Conservation (phyloP, 2,888 invertebrate genomes). For the Netelia inedita region DNA sequence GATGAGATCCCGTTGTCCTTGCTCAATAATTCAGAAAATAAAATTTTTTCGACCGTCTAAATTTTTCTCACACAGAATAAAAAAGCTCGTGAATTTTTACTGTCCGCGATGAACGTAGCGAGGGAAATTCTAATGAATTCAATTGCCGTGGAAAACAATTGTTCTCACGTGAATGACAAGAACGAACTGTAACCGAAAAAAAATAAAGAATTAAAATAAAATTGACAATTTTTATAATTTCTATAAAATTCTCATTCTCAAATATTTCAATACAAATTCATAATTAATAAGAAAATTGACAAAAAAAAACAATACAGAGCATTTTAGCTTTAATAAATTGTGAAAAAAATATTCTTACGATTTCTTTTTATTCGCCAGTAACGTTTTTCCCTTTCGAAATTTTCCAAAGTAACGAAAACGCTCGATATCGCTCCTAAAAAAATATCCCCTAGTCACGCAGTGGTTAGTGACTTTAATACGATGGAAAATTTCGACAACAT, state of each 20-base stretch:
- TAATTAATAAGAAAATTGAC: too few relatives aligned
- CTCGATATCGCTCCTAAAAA: background rate
- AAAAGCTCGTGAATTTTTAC: background rate
- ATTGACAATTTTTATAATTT: too few relatives aligned
- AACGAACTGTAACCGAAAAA: background rate
- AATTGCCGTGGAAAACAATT: background rate
- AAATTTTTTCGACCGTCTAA: background rate
- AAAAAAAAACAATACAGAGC: too few relatives aligned
- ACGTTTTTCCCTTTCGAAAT: too few relatives aligned
- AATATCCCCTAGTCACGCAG: constrained; percentile 5
- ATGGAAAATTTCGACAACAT: constrained; percentile 41
- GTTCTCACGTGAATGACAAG: background rate
- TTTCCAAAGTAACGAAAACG: background rate
- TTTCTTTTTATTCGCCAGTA: too few relatives aligned
- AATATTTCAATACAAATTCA: too few relatives aligned
- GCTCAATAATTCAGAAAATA: too few relatives aligned
- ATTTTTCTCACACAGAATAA: background rate
- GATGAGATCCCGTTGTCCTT: background rate
- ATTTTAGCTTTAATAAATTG: too few relatives aligned
- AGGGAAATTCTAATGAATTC: background rate
- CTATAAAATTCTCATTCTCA: too few relatives aligned
- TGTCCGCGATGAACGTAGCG: background rate
- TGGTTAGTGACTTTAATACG: background rate
- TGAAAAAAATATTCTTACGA: too few relatives aligned
- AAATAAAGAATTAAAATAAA: background rate